A percentile compares a stretch with the other conserved stretches of the same genome.
These are phyloP conservation scores for Drosophila nigromelanica DNA, from an alignment of 1,140 invertebrate genomes.

Conservation along the genomic window DNA sequence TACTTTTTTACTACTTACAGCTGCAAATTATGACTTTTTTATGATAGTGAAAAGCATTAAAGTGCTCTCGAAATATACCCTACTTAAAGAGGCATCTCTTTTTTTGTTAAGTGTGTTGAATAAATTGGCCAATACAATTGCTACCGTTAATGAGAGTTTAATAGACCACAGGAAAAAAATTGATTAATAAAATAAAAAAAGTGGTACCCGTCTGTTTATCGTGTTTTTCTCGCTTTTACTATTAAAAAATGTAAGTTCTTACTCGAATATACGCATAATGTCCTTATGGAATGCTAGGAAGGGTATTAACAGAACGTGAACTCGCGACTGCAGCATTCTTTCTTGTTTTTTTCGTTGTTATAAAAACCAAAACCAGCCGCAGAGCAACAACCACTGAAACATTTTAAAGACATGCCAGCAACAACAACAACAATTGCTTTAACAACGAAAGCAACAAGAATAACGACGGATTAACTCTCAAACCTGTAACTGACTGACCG, in stretches of 20 bases:
- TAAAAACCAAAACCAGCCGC: constrained; percentile 59
- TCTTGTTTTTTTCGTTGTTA: constrained; percentile 23
- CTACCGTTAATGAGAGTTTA: no score
- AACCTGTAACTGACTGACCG: constrained; percentile 72
- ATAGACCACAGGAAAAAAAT: no score
- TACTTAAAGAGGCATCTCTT: no score
- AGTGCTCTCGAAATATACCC: not conserved
- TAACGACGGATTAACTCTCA: constrained; percentile 70
- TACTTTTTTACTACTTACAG: not conserved
- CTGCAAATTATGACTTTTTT: not conserved
- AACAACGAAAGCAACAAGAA: constrained; percentile 26
- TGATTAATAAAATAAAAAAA: no score
- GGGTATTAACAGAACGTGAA: not conserved
- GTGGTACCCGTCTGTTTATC: no score
- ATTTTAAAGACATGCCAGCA: constrained; percentile 73
- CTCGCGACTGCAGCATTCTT: not conserved
- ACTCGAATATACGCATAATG: no score
- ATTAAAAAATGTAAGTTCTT: no score
- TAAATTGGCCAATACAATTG: no score
- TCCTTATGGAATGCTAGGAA: not conserved
- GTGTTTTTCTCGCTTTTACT: no score
- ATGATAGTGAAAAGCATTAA: not conserved
- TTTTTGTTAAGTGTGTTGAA: no score
- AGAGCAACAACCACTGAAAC: constrained; percentile 65
- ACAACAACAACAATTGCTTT: constrained; percentile 42